Evolutionary conservation across 2,888 invertebrate genomes (phyloP).

Genomic region (Hypolimnas misippus): DNA sequence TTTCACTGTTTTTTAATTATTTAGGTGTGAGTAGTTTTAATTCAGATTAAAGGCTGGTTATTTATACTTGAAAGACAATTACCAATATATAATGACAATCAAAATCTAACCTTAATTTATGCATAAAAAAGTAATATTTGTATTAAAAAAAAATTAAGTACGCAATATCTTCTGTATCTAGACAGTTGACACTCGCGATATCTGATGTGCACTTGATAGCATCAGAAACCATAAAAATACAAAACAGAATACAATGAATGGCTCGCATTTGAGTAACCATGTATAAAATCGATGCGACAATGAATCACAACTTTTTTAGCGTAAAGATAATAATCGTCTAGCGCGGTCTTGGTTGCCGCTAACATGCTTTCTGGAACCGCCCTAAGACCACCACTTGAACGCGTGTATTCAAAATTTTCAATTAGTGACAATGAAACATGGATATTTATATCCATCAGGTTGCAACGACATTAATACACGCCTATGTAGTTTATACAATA

Average conservation of each 20-base stretch:
- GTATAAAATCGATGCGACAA: constrained; percentile 35
- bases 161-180: no score
- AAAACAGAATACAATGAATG: constrained; percentile 32
- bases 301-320: constrained; percentile 37
- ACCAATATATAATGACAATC: no score
- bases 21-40: no score
- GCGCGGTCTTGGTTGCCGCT: constrained; percentile 35
- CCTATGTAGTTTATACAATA: constrained; percentile 51
- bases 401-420: constrained; percentile 1
- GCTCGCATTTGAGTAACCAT: constrained; percentile 23
- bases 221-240: constrained; percentile 33
- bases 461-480: constrained; percentile 50
- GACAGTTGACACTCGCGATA: not conserved
- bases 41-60: no score
- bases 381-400: constrained; percentile 34
- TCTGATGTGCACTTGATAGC: constrained; percentile 35
- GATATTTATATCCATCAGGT: constrained; percentile 51
- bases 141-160: no score
- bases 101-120: no score
- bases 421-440: constrained; percentile 41
- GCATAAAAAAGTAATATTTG: no score
- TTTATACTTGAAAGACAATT: no score
- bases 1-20: no score
- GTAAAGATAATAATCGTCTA: constrained; percentile 25
- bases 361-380: constrained; percentile 48